Percentiles rank a stretch among this genome's conserved stretches.
phyloP scores from a whole-genome alignment of 1,140 invertebrate genomes.

The Eupristina koningsbergeri region DNA sequence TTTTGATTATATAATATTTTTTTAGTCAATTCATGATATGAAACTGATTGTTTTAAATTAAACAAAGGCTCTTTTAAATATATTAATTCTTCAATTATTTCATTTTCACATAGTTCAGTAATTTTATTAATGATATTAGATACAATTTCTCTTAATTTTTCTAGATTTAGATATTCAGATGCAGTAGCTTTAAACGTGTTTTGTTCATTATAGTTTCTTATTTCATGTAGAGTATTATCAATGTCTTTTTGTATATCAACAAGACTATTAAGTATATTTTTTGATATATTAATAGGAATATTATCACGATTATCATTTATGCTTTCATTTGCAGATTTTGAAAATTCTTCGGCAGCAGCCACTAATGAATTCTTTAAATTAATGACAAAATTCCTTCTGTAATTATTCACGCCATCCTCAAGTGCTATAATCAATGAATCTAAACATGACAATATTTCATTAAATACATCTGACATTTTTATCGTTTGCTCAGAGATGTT shows the following conservation, averaged over 20 bases:
- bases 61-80: slow-evolving; percentile 62
- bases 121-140: slow-evolving; percentile 63
- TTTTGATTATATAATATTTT: slow-evolving; percentile 59
- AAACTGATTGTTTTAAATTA: slow-evolving; percentile 58
- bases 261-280: slow-evolving; percentile 64
- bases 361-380: slow-evolving; percentile 62
- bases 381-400: slow-evolving; percentile 61
- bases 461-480: slow-evolving; percentile 54
- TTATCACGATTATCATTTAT: not conserved
- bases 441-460: slow-evolving; percentile 61
- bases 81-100: slow-evolving; percentile 60
- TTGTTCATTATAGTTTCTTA: slow-evolving; percentile 52
- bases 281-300: slow-evolving; percentile 45
- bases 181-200: slow-evolving; percentile 25
- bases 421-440: slow-evolving; percentile 62
- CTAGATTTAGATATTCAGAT: slow-evolving; percentile 57
- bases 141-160: slow-evolving; percentile 61
- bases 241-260: slow-evolving; percentile 64
- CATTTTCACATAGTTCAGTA: slow-evolving; percentile 62
- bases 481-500: slow-evolving; percentile 44
- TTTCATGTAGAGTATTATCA: slow-evolving; percentile 59
- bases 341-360: slow-evolving; percentile 55
- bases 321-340: slow-evolving; percentile 49
- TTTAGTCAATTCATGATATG: slow-evolving; percentile 45
- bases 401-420: slow-evolving; percentile 64